Base-by-base conservation (phyloP, 35 echinoderm and acorn worm genomes). In the Patiria miniata region DNA sequence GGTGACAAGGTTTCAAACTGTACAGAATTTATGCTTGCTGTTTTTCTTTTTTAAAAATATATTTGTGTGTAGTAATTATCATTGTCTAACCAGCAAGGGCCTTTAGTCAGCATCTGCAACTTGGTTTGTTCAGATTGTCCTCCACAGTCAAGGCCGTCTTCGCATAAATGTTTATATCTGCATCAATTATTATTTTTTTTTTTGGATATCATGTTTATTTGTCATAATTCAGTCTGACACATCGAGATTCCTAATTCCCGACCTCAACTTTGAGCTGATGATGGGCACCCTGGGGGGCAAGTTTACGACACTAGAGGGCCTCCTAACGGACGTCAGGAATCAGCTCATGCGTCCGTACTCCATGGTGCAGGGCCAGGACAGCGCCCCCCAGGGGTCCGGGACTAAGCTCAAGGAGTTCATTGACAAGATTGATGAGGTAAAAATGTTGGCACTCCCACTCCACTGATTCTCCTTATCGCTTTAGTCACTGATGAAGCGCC, bases 221-320 rank as follows among this genome's bases (percentile, higher is more conserved):
- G 42, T 23, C 50, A 36, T 58, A 51, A 47, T 59, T n/a, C 86
- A 98, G 95, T 98, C 95, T 0, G 89, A 91, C 39, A 98, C 95
- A 14, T 98, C 92, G 42, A 23, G 7, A 0, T 76, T 98, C 40
- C 61, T 36, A n/a, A 98, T 98, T 10, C 95, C 95, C 18, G 91
- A 94, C 26, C 34, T 98, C 37, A 86, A 94, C 1, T 94, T 98
- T 83, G 58, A 86, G 15, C 82, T 85, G 17, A 58, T 51, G 15
- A 86, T 88, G 53, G 79, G 85, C 32, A 79, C 77, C 16, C 39
- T 88, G 7, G 83, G 92, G 22, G 95, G 92, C 36, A 98, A 98
- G 85, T 98, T 98, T 54, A 98, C 95, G 14, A 98, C 95, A 0
- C 17, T 98, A 54, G 95, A 98, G 82, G 95, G 95, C 57, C 53